These are phyloP conservation scores for Eretmochelys imbricata DNA, from an alignment of 2,113 vertebrate species.

Conservation along the genomic window DNA sequence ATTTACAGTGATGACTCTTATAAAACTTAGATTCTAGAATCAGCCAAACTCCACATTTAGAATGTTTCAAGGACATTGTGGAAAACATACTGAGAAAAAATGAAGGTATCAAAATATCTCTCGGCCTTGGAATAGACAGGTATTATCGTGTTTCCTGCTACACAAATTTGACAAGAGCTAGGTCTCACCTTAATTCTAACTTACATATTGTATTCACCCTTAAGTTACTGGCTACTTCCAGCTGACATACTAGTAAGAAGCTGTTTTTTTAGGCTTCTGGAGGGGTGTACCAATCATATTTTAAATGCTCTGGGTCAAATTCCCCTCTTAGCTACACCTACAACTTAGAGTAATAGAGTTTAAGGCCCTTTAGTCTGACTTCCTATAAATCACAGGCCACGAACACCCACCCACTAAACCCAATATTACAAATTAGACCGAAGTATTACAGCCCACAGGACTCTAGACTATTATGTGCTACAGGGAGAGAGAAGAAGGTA, in stretches of 20 bases:
- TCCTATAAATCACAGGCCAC: neutral
- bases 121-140: neutral
- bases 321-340: neutral
- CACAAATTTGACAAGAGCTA: neutral
- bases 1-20: neutral
- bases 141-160: neutral
- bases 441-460: neutral
- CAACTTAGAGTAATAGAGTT: neutral
- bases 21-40: neutral
- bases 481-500: neutral
- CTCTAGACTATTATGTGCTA: neutral
- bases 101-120: neutral
- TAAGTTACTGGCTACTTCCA: neutral
- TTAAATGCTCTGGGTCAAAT: neutral
- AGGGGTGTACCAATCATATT: neutral
- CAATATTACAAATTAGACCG: neutral
- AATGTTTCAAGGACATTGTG: neutral
- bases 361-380: neutral
- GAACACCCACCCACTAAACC: neutral
- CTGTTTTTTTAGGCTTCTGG: neutral
- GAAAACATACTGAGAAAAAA: neutral
- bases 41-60: neutral
- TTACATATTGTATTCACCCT: neutral
- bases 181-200: neutral
- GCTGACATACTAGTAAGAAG: neutral